Base-by-base conservation (phyloP, 2,797 vertebrate genomes). In the Cyclura pinguis region DNA sequence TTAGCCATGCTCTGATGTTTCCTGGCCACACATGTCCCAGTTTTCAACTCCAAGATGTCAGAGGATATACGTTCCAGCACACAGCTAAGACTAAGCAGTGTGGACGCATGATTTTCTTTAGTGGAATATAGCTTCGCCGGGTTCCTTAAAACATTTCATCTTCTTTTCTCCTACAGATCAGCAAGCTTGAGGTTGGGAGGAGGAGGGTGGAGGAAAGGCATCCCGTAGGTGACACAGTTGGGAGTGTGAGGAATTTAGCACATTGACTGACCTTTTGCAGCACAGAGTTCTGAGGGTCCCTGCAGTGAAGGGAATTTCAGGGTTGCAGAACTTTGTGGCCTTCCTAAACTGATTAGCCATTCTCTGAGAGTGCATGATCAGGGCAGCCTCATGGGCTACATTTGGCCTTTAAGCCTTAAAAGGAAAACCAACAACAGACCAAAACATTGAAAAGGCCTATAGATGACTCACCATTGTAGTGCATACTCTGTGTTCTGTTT, bases 251-350 rank as follows among this genome's bases (percentile, higher is more conserved):
- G 22, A 52, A 20, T 52, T 55, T 27, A 88, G 86, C 13, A 67
- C 50, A 24, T 80, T 73, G 52, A 10, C 6, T 83, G 67, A 88
- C 87, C 80, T 83, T 88, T 88, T 62, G 3, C 35, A 59, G 67
- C 72, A 8, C 52, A 42, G 50, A 62, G 50, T 74, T 82, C 80
- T 88, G 87, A 24, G 50, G 50, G 22, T 73, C 74, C 52, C 55
- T 83, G 67, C 80, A 6, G 35, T 22, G 42, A 29, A 88, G 80
- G 67, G 67, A 67, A 88, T 82, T 73, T 42, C 50, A 83, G 80
- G 67, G 80, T 88, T 47, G 38, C 69, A 57, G 42, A 82, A 73
- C 18, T 9, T 47, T 83, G 80, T 55, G n/a, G 18, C 16, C n/a
- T 67, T 80, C 62, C 42, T 18, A 57, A 72, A 38, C 16, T 57